Conservation (phyloP, 2,888 invertebrate species). For the Drosophila merina region DNA sequence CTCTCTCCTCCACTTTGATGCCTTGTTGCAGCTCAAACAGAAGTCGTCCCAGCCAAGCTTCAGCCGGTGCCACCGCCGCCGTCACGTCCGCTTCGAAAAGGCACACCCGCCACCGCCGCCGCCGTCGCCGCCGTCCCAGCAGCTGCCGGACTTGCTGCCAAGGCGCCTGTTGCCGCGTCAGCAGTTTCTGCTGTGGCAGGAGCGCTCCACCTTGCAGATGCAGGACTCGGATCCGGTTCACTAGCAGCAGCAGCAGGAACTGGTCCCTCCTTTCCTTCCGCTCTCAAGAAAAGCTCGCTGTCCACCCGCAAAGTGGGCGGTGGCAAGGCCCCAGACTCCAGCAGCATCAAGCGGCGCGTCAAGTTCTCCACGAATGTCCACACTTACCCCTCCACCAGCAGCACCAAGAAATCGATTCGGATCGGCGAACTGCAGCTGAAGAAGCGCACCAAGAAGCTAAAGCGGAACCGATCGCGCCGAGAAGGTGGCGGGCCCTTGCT, state of each 20-base stretch:
- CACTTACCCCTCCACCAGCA: slow-evolving; percentile 45
- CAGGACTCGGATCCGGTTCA: neutral
- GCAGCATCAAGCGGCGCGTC: slow-evolving; percentile 49
- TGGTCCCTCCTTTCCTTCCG: neutral
- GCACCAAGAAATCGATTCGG: slow-evolving; percentile 37
- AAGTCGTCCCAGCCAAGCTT: slow-evolving; percentile 8
- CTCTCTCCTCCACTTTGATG: slow-evolving; percentile 28
- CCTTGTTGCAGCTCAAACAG: slow-evolving; percentile 26
- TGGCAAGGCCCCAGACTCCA: slow-evolving; percentile 9
- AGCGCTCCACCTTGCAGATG: neutral
- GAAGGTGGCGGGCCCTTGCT: neutral
- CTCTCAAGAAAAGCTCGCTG: slow-evolving; percentile 36
- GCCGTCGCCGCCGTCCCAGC: neutral
- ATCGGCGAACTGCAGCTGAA: slow-evolving; percentile 55
- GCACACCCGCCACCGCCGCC: slow-evolving; percentile 3
- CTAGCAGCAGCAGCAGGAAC: neutral
- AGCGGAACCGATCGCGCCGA: slow-evolving; percentile 24
- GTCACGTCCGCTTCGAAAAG: slow-evolving; percentile 18
- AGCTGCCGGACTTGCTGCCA: slow-evolving; percentile 16
- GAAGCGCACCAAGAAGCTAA: slow-evolving; percentile 49
- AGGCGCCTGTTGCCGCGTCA: slow-evolving; percentile 21
- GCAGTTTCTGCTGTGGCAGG: neutral
- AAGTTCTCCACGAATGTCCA: slow-evolving; percentile 61
- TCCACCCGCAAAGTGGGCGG: slow-evolving; percentile 27
- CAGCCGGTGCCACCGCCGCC: slow-evolving; percentile 14